Evolutionary conservation across 2,888 invertebrate species (phyloP), one percentile per base, ranked within the genome.

Genomic region (Ctenicera cuprea): DNA sequence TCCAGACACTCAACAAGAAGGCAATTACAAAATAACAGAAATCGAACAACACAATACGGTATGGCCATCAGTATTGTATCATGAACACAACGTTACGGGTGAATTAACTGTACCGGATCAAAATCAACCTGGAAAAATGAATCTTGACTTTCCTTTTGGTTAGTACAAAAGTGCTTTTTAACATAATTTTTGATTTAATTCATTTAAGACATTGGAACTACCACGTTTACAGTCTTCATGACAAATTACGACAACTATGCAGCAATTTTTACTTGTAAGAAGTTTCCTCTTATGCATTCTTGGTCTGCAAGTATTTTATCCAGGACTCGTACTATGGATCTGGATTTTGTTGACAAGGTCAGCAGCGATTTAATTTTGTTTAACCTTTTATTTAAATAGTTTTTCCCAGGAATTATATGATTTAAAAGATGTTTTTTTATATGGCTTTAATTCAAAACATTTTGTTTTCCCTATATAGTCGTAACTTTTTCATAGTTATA

Each of bases 251-350:
- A 87, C 0, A 91, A 89, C 0, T 95, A 93, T 82, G 94, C 94
- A 0, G 94, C 91, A 0, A 89, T 95, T 61, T 95, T 93, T 86
- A 93, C 94, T 0, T 95, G 95, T 81, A 95, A 95, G 85, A 93
- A 92, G 82, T 50, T 33, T 22, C 83, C 95, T 9, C 92, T 95
- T 79, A 92, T 92, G 0, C 93, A 95, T 85, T 89, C 94, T 3
- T 91, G 93, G 76, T 94, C 94, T 0, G 94, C 94, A 0, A 94
- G 94, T 67, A 94, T 97, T 76, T 88, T 95, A 12, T 94, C 94
- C 0, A 90, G 95, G 64, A 90, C 88, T 18, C 92, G 91, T 77
- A 92, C 92, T 38, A 88, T 95, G 62, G 95, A 94, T 78, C 93
- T 90, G 83, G 89, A 90, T 59, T 93, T 90, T 76, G 80, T 94